These are phyloP conservation scores for Amblyopsis hoosieri DNA, from an alignment of 2,797 vertebrate species.

Conservation along the genomic window DNA sequence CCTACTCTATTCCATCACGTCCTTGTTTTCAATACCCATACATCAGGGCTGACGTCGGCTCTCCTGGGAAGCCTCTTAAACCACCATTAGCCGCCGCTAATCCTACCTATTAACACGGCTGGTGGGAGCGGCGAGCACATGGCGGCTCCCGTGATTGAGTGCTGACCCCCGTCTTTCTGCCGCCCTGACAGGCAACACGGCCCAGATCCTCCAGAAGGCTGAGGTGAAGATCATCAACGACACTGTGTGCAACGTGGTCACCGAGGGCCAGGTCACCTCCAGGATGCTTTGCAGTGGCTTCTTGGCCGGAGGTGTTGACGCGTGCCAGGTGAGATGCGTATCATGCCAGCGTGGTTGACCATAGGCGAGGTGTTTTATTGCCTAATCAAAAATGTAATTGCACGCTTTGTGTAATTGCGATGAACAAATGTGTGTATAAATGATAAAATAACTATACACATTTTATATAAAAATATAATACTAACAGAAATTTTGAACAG, in stretches of 20 bases:
- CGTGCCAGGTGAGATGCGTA: slow-evolving; percentile 77
- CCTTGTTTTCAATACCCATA: slow-evolving; percentile 51
- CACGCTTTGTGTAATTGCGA: too few relatives aligned
- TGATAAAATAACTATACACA: too few relatives aligned
- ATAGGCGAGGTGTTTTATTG: too few relatives aligned
- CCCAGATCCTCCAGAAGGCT: slow-evolving; percentile 76
- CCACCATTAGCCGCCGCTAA: slow-evolving; percentile 67
- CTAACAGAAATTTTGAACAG: too few relatives aligned
- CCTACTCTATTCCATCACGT: slow-evolving; percentile 67
- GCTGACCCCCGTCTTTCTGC: slow-evolving; percentile 45
- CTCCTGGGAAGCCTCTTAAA: slow-evolving; percentile 62
- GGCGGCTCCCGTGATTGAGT: slow-evolving; percentile 27
- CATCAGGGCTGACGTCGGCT: slow-evolving; percentile 53
- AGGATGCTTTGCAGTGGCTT: slow-evolving; percentile 84
- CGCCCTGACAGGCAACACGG: slow-evolving; percentile 51
- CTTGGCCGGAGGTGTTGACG: slow-evolving; percentile 78
- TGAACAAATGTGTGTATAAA: too few relatives aligned
- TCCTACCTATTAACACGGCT: slow-evolving; percentile 63
- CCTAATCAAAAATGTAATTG: too few relatives aligned
- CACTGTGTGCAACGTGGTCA: slow-evolving; percentile 74
- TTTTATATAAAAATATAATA: too few relatives aligned
- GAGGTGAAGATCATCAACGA: slow-evolving; percentile 84
- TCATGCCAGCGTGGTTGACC: neutral
- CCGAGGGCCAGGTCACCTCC: slow-evolving; percentile 76
- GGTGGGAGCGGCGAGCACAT: slow-evolving; percentile 46